phyloP scores from a whole-genome alignment of 2,113 vertebrate species.

The Tinamus guttatus region DNA sequence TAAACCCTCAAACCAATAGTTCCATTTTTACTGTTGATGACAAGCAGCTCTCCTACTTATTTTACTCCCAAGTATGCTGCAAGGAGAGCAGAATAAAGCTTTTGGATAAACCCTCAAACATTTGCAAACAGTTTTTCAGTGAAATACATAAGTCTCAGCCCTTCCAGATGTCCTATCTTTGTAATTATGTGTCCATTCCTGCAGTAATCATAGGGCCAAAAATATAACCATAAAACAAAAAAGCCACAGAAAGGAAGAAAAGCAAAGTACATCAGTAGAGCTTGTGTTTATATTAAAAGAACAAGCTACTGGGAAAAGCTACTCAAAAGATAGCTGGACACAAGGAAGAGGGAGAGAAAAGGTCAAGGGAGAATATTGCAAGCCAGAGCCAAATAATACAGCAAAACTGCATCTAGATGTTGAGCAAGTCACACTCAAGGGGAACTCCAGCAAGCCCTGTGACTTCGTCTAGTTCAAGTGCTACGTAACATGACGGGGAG shows the following conservation, averaged over 20 bases:
- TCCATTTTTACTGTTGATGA: neutral
- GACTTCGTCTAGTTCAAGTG: neutral
- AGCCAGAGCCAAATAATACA: neutral
- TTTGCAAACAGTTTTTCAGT: neutral
- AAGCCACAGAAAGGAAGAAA: neutral
- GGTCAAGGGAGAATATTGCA: neutral
- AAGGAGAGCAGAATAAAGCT: neutral
- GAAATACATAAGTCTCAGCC: neutral
- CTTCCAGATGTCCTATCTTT: neutral
- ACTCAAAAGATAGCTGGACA: neutral
- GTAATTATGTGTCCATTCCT: neutral
- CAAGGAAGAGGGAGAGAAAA: neutral
- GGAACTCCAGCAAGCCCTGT: neutral
- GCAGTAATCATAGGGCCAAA: neutral
- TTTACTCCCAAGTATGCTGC: neutral
- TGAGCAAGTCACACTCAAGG: neutral
- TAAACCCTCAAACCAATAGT: neutral
- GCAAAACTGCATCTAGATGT: neutral
- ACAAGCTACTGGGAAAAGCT: neutral
- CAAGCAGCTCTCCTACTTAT: neutral
- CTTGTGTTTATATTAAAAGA: neutral
- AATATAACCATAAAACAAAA: neutral
- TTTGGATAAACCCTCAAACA: neutral
- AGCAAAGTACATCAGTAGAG: neutral
- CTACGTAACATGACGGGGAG: fast-evolving